Conservation (phyloP, 2,113 vertebrate species). For the Podilymbus podiceps region DNA sequence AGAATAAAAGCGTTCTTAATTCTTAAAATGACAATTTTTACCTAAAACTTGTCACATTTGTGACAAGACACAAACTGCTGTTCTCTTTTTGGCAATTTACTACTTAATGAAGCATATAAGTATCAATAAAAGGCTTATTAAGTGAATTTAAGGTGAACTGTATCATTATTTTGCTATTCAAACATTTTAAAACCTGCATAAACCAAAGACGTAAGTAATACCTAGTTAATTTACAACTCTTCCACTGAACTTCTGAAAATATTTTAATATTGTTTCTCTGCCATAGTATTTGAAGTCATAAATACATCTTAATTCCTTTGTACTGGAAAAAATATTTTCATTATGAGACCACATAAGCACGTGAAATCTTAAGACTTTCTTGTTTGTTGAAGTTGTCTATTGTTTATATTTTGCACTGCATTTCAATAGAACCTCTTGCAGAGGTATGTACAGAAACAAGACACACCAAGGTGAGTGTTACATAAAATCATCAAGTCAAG, state of each 20-base stretch:
- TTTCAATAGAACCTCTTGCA: background rate
- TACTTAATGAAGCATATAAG: conserved; percentile 71
- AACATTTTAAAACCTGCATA: conserved; percentile 59
- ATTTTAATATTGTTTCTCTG: conserved; percentile 56
- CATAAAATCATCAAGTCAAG: background rate
- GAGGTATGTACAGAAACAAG: background rate
- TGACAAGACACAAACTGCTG: conserved; percentile 70
- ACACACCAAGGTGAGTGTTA: background rate
- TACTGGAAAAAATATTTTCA: background rate
- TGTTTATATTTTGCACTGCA: background rate
- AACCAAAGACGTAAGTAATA: conserved; percentile 64
- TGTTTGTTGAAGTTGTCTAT: background rate
- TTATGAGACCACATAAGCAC: background rate
- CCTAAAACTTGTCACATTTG: conserved; percentile 70
- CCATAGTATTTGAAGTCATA: conserved; percentile 8
- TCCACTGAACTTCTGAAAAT: conserved; percentile 55
- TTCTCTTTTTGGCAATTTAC: conserved; percentile 69
- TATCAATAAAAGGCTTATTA: conserved; percentile 72
- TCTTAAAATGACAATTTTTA: conserved; percentile 67
- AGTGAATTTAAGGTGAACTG: conserved; percentile 63
- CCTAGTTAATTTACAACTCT: conserved; percentile 51
- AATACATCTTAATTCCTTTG: background rate
- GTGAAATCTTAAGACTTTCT: background rate
- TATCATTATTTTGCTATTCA: conserved; percentile 73
- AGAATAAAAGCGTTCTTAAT: conserved; percentile 70